A percentile compares a stretch with the other conserved stretches of the same genome.
These are phyloP conservation scores for Caenorhabditis uteleia DNA, from an alignment of 2,888 invertebrate species.

Conservation along the genomic window DNA sequence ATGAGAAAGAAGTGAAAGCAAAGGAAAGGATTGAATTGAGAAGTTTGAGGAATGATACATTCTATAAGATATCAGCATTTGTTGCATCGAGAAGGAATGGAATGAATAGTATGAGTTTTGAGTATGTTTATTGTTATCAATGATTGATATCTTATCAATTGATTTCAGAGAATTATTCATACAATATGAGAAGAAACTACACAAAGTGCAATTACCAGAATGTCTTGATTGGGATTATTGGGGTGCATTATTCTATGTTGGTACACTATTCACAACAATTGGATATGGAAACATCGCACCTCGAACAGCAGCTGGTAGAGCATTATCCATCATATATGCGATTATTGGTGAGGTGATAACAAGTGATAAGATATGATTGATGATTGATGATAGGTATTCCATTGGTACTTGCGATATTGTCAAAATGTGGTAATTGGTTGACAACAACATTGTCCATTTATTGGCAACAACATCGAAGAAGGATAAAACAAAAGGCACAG, in stretches of 20 bases:
- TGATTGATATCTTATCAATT: background rate
- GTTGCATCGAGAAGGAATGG: constrained; percentile 12
- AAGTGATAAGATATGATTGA: background rate
- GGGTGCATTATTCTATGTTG: constrained; percentile 72
- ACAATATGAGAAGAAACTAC: constrained; percentile 53
- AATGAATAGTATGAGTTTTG: constrained; percentile 11
- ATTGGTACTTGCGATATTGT: constrained; percentile 86
- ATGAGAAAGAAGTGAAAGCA: constrained; percentile 56
- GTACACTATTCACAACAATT: constrained; percentile 72
- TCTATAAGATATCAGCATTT: too few relatives aligned
- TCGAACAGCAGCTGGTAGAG: constrained; percentile 82
- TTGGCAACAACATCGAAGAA: constrained; percentile 45
- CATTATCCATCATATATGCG: constrained; percentile 88
- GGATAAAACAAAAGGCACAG: constrained; percentile 37
- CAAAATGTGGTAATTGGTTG: constrained; percentile 85
- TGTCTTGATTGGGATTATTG: constrained; percentile 69
- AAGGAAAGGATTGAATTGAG: constrained; percentile 52
- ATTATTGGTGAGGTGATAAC: too few relatives aligned
- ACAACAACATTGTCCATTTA: constrained; percentile 47
- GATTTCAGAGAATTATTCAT: constrained; percentile 51
- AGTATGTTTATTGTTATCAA: constrained; percentile 7
- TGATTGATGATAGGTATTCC: constrained; percentile 73
- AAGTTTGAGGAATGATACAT: constrained; percentile 54
- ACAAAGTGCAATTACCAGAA: constrained; percentile 57
- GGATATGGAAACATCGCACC: constrained; percentile 90